Base-by-base conservation (phyloP, 2,888 invertebrate species). In the Eudemis profundana region DNA sequence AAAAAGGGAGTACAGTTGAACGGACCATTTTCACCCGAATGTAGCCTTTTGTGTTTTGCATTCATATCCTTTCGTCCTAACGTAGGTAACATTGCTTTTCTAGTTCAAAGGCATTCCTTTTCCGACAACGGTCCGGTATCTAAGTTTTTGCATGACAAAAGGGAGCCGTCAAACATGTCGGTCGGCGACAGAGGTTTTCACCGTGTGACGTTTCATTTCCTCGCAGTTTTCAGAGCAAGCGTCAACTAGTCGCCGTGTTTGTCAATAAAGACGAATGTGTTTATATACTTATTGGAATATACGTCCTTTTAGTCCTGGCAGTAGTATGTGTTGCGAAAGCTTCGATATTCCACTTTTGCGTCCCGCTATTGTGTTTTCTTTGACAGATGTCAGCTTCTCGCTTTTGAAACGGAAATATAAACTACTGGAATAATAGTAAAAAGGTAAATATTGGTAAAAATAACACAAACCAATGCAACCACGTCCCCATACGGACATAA, bases 201-300 rank as follows among this genome's bases (percentile, higher is more conserved):
- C 38, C 27, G 36, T n/a, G 23, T 47, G 65, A 53, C 51, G 4
- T 60, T 65, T 47, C 51, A 65, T 60, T 65, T 65, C 60, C 60
- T 53, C 21, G 12, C 14, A 5, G 53, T 53, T 64, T 64, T 65
- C 65, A 59, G 38, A 40, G 12, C 36, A 29, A 4, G 29, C 12
- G 36, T 36, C 33, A 8, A 8, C 33, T 33, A 2, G 33, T 33
- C n/a, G n/a, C n/a, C n/a, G n/a, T n/a, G n/a, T 33, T 33, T 33
- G 33, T 8, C 7, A n/a, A n/a, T n/a, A 33, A 33, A 33, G 33
- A 33, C 33, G 5, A 33, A 33, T 1, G 33, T 33, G 8, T 4
- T 10, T 10, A 8, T 33, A 10, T 3, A 33, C 5, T 10, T 23
- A 7, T 12, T 10, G 7, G 8, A 8, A 33, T 2, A 33, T 8